Evolutionary conservation across 2,888 invertebrate species (phyloP), one percentile per base, ranked within the genome.

Genomic region (Sinohyriopsis cumingii): DNA sequence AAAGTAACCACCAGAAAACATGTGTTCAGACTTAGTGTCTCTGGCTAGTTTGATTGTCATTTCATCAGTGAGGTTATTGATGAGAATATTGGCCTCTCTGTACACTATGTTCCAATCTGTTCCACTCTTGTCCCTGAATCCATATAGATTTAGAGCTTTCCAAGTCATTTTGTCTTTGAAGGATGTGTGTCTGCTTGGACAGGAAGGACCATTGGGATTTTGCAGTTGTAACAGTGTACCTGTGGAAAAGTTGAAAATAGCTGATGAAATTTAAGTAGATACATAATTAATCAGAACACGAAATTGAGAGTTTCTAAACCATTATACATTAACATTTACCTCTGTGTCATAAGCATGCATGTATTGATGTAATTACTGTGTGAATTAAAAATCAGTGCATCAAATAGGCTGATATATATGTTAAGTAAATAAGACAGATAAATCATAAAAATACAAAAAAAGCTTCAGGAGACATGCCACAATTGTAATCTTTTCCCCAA

Each of bases 1-100:
- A 24, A 63, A 68, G 57, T 78, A 76, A 24, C 76, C 78, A 18
- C 72, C 80, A 24, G 77, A 70, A 57, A 70, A 75, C n/a, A 78
- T 62, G 0, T 53, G 63, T 12, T 80, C 73, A 1, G 59, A 45
- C 24, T 74, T 76, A 3, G 73, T 72, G 66, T 77, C 74, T 54
- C 77, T 71, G 19, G 74, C 69, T 12, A 77, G 62, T 65, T 77
- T 79, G 3, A 78, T 66, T 7, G 60, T 72, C 1, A 78, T 55
- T 45, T 72, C 72, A 45, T 73, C 75, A 53, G 68, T 71, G 25
- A 68, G 65, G 28, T 68, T 67, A 20, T 73, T 70, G 28, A 33
- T 65, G 9, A 65, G 61, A 22, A 80, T 65, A 69, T 77, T 75
- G 25, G 67, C 76, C 15, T 63, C 55, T 25, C 71, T 66, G 45